Evolutionary conservation across 2,888 invertebrate genomes (phyloP).

Genomic region (Aphidoletes aphidimyza): DNA sequence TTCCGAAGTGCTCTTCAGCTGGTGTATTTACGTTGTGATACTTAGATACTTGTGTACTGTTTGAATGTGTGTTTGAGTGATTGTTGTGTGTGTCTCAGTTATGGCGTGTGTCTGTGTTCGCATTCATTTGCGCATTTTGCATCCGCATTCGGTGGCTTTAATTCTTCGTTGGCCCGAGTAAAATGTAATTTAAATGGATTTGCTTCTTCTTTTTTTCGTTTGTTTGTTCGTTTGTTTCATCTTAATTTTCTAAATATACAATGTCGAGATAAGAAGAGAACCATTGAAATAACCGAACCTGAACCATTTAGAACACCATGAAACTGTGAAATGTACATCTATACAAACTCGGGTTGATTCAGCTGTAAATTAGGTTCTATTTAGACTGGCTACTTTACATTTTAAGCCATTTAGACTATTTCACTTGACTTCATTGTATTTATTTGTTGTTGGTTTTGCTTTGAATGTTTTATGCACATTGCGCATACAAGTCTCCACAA

Average conservation of each 20-base stretch:
- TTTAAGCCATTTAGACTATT: background rate
- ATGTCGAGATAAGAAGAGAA: background rate
- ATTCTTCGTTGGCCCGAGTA: background rate
- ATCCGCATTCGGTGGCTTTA: constrained; percentile 20
- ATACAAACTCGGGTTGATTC: background rate
- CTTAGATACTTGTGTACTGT: no score
- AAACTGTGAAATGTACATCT: background rate
- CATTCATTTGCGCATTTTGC: background rate
- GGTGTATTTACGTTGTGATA: background rate
- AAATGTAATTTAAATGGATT: no score
- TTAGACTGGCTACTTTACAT: constrained; percentile 1
- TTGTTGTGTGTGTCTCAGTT: constrained; percentile 26
- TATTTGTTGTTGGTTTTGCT: background rate
- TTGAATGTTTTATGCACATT: background rate
- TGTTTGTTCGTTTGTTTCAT: no score
- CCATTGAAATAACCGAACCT: background rate
- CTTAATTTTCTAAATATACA: background rate
- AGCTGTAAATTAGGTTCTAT: background rate
- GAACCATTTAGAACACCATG: background rate
- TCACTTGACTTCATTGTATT: background rate
- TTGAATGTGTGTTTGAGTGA: no score
- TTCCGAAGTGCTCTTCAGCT: constrained; percentile 32
- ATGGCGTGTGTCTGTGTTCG: no score
- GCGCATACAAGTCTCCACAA: no score
- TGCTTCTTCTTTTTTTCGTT: no score